A percentile compares a stretch with the other conserved stretches of the same genome.
Conservation (phyloP, 2,888 invertebrate genomes). For the Piscicola geometra region DNA sequence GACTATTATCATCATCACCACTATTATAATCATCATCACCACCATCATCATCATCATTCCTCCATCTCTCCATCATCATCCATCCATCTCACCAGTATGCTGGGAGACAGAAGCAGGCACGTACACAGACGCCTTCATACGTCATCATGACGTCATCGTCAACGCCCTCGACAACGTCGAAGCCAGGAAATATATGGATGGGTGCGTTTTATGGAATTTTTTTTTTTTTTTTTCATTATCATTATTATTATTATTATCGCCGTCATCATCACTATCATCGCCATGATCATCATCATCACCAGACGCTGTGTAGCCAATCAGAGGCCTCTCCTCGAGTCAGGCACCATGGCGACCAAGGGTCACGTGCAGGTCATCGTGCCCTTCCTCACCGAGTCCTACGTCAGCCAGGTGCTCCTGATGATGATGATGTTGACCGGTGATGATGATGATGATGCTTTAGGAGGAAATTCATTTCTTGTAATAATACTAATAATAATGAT, state of each 20-base stretch:
- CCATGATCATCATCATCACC: constrained; percentile 20
- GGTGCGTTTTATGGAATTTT: constrained; percentile 43
- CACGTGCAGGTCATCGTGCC: constrained; percentile 57
- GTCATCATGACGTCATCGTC: constrained; percentile 50
- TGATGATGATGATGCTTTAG: too few species aligned
- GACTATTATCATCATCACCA: not conserved
- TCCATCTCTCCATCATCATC: too few species aligned
- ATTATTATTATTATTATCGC: not conserved
- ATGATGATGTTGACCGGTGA: not conserved
- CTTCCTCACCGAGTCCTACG: constrained; percentile 56
- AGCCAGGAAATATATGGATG: constrained; percentile 55
- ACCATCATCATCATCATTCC: not conserved
- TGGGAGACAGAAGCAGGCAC: constrained; percentile 51
- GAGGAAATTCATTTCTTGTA: too few species aligned
- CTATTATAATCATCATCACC: not conserved
- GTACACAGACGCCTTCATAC: constrained; percentile 53
- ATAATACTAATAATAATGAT: too few species aligned
- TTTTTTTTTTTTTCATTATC: not conserved
- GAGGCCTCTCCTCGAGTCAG: constrained; percentile 55
- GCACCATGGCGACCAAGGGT: constrained; percentile 57
- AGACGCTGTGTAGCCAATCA: constrained; percentile 55
- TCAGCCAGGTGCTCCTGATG: constrained; percentile 48
- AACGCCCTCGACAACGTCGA: constrained; percentile 57
- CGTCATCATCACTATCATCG: not conserved
- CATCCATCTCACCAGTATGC: constrained; percentile 47